Base-by-base conservation (phyloP, 2,113 vertebrate genomes). In the Apodemus sylvaticus region DNA sequence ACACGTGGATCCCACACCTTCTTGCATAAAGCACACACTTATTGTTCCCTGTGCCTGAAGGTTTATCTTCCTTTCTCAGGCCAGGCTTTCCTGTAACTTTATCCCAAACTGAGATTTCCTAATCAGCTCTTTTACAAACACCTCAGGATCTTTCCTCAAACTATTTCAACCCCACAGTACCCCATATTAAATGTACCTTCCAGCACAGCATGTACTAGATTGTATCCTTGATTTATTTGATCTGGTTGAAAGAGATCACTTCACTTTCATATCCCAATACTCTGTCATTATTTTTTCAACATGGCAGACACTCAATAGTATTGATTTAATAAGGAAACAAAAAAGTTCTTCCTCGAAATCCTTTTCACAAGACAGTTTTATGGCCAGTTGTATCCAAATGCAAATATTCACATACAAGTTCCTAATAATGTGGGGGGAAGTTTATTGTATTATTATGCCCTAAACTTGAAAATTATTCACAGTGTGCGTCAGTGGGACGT, bases 391-490 rank as follows among this genome's bases (percentile, higher is more conserved):
- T 17, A 68, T 64, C 45, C 88, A 24, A 42, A 62, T 96, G 26
- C 20, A 92, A 45, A 89, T 58, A 79, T 16, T 85, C 20, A 83
- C 0, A 34, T 31, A 62, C 1, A 62, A 64, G 34, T 78, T 93
- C 7, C 16, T 92, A 86, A 60, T 51, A 68, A 92, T 1, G 29
- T 34, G 71, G 45, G 70, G 7, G 20, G 66, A 88, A 24, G 62
- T 39, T 92, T 11, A 48, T 48, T 70, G 6, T 48, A 74, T 76
- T 71, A 62, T 68, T 81, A 48, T 91, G 42, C n/a, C 29, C 45
- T 66, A 36, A 86, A 93, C 85, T 92, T 74, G n/a, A 77, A 71
- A 87, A 60, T 82, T 82, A 66, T 68, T 87, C 74, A 51, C 22
- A 90, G 22, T 51, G 7, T 53, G 29, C 6, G 7, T 83, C 81